These are phyloP conservation scores for Oncopeltus fasciatus DNA, from an alignment of 1,140 invertebrate species.

Conservation along the genomic window DNA sequence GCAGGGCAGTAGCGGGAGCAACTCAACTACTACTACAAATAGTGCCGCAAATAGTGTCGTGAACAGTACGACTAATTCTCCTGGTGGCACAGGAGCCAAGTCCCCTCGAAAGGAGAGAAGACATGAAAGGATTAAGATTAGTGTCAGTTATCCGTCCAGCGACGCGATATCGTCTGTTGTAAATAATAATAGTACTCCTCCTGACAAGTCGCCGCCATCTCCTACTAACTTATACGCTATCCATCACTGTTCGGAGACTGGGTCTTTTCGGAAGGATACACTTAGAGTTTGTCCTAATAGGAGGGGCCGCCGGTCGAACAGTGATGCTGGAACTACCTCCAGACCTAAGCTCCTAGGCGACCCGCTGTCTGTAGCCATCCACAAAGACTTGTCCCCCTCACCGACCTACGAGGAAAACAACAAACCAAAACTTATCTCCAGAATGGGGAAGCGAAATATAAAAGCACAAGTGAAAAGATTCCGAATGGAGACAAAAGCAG, in stretches of 20 bases:
- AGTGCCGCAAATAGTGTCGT: slow-evolving; percentile 19
- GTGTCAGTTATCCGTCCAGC: slow-evolving; percentile 64
- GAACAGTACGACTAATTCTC: slow-evolving; percentile 23
- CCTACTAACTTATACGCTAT: slow-evolving; percentile 22
- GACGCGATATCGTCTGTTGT: slow-evolving; percentile 42
- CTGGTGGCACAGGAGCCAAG: slow-evolving; percentile 1
- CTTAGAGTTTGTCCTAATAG: slow-evolving; percentile 23
- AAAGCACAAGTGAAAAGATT: slow-evolving; percentile 73
- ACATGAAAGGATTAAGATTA: slow-evolving; percentile 62
- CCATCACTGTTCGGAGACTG: not conserved
- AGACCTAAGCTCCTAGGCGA: slow-evolving; percentile 27
- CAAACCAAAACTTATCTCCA: slow-evolving; percentile 49
- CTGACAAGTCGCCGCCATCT: slow-evolving; percentile 23
- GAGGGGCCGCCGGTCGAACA: slow-evolving; percentile 21
- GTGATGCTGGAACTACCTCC: slow-evolving; percentile 23
- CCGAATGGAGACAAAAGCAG: slow-evolving; percentile 83
- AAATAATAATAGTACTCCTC: slow-evolving; percentile 6
- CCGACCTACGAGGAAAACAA: slow-evolving; percentile 35
- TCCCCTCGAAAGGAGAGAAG: slow-evolving; percentile 24
- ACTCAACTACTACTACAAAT: slow-evolving; percentile 16
- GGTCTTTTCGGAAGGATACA: not conserved
- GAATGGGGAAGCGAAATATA: slow-evolving; percentile 71
- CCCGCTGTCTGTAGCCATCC: slow-evolving; percentile 15
- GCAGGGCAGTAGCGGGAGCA: slow-evolving; percentile 40
- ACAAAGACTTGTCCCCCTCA: slow-evolving; percentile 26